Evolutionary conservation across 1,140 invertebrate genomes (phyloP).

Genomic region (Theocolax elegans): DNA sequence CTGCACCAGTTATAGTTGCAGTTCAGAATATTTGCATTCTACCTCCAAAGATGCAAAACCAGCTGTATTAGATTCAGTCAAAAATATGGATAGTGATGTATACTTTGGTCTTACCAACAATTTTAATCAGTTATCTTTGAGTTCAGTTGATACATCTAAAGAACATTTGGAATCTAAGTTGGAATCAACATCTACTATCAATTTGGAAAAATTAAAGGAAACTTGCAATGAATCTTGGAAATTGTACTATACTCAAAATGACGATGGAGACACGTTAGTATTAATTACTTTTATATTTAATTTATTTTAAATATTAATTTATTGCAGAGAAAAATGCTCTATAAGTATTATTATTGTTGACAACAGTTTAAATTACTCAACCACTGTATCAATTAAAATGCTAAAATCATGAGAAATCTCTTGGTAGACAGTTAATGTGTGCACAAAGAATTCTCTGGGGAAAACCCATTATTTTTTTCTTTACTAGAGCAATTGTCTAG

Average conservation of each 20-base stretch:
- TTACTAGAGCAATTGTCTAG: neutral
- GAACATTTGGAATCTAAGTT: conserved; percentile 45
- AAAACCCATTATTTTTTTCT: conserved; percentile 10
- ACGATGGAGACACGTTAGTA: conserved; percentile 79
- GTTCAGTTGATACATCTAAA: conserved; percentile 43
- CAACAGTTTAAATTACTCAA: too few species aligned
- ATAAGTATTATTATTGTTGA: too few species aligned
- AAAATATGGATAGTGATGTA: conserved; percentile 65
- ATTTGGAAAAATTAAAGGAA: conserved; percentile 33
- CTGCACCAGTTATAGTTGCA: conserved; percentile 45
- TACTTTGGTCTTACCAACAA: conserved; percentile 68
- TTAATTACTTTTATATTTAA: too few species aligned
- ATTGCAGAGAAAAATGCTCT: too few species aligned
- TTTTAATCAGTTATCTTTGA: conserved; percentile 61
- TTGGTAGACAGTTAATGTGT: too few species aligned
- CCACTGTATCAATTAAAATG: too few species aligned
- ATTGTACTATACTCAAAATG: conserved; percentile 73
- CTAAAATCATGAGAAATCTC: too few species aligned
- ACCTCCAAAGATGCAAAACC: neutral
- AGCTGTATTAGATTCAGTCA: neutral
- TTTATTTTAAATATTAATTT: neutral
- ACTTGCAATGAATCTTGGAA: conserved; percentile 63
- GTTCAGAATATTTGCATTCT: neutral
- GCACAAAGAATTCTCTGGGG: neutral
- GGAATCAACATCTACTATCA: conserved; percentile 33